Conservation (phyloP, 2,888 invertebrate species). For the Caenorhabditis zanzibari region DNA sequence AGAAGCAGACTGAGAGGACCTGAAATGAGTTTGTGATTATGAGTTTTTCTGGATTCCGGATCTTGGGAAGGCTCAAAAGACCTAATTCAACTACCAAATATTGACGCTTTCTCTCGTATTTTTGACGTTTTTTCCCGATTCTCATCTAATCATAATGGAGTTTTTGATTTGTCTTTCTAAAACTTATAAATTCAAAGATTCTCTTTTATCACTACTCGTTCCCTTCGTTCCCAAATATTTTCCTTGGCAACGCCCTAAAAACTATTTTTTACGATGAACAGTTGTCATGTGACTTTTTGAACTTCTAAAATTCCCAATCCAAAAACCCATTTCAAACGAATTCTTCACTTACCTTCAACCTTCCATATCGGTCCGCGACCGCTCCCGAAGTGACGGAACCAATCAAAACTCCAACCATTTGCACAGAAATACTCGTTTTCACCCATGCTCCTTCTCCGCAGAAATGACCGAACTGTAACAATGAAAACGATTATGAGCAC, state of each 20-base stretch:
- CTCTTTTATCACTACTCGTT: no score
- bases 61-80: no score
- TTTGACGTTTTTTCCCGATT: no score
- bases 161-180: no score
- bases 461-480: slow-evolving; percentile 70
- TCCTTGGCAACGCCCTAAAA: background rate
- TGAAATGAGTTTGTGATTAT: slow-evolving; percentile 35
- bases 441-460: slow-evolving; percentile 74
- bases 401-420: slow-evolving; percentile 78
- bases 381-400: slow-evolving; percentile 68
- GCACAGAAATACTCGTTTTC: slow-evolving; percentile 78
- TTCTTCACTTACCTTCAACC: slow-evolving; percentile 60
- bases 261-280: background rate
- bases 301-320: background rate
- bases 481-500: background rate
- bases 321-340: background rate
- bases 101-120: no score
- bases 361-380: slow-evolving; percentile 67
- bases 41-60: background rate
- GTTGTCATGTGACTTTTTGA: background rate
- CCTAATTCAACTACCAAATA: no score
- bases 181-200: no score
- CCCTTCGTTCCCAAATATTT: no score
- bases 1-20: slow-evolving; percentile 64
- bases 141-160: no score